Percentiles rank a stretch among this genome's conserved stretches.
Conservation (phyloP, 2,888 invertebrate genomes). For the Carterocephalus palaemon region DNA sequence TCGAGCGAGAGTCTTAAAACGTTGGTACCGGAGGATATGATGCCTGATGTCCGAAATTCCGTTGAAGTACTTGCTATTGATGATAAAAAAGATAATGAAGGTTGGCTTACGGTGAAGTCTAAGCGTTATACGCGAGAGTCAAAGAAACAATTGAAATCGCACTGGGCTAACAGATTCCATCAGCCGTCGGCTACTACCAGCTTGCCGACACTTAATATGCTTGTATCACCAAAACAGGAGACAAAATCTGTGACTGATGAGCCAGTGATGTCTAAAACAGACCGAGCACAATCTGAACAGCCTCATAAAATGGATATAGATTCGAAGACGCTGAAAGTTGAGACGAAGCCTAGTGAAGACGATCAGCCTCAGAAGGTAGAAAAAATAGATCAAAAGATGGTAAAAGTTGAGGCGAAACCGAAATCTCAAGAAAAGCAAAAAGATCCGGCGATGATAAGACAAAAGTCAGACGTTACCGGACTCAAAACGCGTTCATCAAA, state of each 20-base stretch:
- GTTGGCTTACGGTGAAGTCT: constrained; percentile 94
- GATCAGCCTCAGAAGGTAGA: constrained; percentile 4
- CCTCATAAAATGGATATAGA: constrained; percentile 41
- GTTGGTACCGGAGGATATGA: constrained; percentile 63
- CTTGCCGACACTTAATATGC: constrained; percentile 83
- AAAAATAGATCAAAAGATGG: constrained; percentile 29
- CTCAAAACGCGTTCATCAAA: constrained; percentile 68
- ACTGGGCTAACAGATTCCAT: constrained; percentile 87
- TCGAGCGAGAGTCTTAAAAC: constrained; percentile 73
- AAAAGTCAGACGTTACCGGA: constrained; percentile 81
- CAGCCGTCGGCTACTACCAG: constrained; percentile 91
- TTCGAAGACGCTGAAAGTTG: constrained; percentile 31
- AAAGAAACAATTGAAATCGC: constrained; percentile 80
- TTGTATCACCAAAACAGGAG: constrained; percentile 72
- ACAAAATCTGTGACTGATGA: constrained; percentile 44
- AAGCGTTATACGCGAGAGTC: constrained; percentile 80
- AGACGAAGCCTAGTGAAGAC: constrained; percentile 14
- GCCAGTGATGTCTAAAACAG: constrained; percentile 41
- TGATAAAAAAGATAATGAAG: constrained; percentile 79
- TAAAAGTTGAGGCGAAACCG: constrained; percentile 37
- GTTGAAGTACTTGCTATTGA: constrained; percentile 73
- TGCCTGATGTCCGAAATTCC: constrained; percentile 57
- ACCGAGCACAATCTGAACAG: constrained; percentile 66
- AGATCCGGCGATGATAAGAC: constrained; percentile 67
- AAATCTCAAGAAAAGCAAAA: constrained; percentile 54